phyloP scores from a whole-genome alignment of 1,140 invertebrate genomes.

The Tetranychus cinnabarinus region DNA sequence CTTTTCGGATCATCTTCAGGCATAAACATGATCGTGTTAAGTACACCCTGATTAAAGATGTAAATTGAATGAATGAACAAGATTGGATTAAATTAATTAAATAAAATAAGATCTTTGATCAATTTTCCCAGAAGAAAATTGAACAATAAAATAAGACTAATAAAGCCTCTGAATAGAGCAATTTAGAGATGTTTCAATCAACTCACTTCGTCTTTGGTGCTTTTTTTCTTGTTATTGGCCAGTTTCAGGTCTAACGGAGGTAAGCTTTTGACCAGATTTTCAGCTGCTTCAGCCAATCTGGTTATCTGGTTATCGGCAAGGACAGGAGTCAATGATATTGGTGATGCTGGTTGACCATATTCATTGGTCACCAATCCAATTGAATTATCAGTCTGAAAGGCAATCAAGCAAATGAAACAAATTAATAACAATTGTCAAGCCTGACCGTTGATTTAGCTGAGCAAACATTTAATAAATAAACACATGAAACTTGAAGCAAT shows the following conservation, averaged over 20 bases:
- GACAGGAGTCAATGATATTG: slow-evolving; percentile 43
- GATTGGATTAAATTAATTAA: no score
- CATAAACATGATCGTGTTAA: slow-evolving; percentile 36
- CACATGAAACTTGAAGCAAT: no score
- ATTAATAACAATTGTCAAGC: no score
- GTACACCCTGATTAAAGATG: slow-evolving; percentile 25
- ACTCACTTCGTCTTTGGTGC: slow-evolving; percentile 64
- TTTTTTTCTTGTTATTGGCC: slow-evolving; percentile 61
- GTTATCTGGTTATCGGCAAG: slow-evolving; percentile 57
- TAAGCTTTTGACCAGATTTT: slow-evolving; percentile 51
- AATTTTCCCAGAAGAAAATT: no score
- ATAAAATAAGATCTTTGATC: no score
- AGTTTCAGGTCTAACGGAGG: slow-evolving; percentile 44
- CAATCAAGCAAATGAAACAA: no score
- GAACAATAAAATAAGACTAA: slow-evolving; percentile 1
- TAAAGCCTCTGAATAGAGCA: not conserved
- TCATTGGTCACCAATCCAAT: slow-evolving; percentile 10
- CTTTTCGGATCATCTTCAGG: slow-evolving; percentile 56
- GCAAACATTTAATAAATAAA: no score
- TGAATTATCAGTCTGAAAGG: no score
- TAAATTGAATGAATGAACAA: no score
- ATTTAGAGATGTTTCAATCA: not conserved
- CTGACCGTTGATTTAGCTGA: no score
- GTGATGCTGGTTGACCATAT: slow-evolving; percentile 21
- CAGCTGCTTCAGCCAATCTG: slow-evolving; percentile 52